Evolutionary conservation across 2,113 vertebrate genomes (phyloP), one percentile per base, ranked within the genome.

Genomic region (Rhombomys opimus): DNA sequence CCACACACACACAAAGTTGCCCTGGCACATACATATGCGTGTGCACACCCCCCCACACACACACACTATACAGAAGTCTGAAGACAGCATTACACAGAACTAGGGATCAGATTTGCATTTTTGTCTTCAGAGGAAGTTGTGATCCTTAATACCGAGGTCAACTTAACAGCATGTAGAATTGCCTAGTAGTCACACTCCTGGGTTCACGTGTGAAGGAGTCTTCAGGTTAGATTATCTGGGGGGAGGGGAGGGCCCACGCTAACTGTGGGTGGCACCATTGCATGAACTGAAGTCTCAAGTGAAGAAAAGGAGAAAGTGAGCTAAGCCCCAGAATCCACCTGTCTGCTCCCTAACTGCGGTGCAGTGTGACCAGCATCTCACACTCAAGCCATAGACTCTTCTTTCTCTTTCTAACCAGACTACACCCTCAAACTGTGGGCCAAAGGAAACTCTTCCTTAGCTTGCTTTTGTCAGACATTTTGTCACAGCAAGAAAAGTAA

Each of bases 81-180:
- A 76, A 92, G 6, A 46, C 7, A 10, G 30, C 52, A 7, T 76
- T 72, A 76, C 7, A 93, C 9, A 87, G 35, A n/a, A 94, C 78
- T n/a, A 20, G 50, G 25, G 61, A 95, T 82, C 35, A 91, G 82
- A 63, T 32, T 82, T 57, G 54, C 46, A 75, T 75, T 81, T 59
- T 85, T 17, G 7, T 95, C 70, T 95, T 91, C 70, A 93, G 80
- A 93, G 27, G 92, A 94, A 23, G 11, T 0, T 32, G 50, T 78
- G 50, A 78, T 32, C 27, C 46, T 54, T 32, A 52, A 78, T 52
- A 15, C 27, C 32, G 11, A 57, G 12, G 25, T 78, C 50, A 52
- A 32, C 4, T 2, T 78, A 50, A 18, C 27, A 78, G 27, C 25
- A 30, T 17, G 13, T 78, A 78, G 76, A 52, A 32, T 32, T 27